These are phyloP conservation scores for Kryphioiulus occultus DNA, from an alignment of 2,888 invertebrate species.

Conservation along the genomic window DNA sequence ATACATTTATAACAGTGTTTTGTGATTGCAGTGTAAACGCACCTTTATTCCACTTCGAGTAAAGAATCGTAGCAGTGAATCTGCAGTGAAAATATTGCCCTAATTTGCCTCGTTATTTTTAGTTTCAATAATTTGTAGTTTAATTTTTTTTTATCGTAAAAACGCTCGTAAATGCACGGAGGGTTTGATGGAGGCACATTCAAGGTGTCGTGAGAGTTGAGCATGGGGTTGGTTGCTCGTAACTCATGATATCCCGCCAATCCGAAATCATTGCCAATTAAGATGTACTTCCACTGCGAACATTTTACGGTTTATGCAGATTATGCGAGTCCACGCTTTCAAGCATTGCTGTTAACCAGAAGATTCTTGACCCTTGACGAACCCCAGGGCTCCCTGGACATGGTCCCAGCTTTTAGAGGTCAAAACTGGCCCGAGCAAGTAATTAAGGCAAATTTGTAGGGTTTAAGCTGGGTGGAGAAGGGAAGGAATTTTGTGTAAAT, in stretches of 20 bases:
- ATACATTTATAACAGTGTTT: too few relatives aligned
- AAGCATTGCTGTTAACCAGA: not conserved
- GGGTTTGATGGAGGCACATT: not conserved
- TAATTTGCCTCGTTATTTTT: too few relatives aligned
- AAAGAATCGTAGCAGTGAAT: too few relatives aligned
- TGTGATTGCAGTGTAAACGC: too few relatives aligned
- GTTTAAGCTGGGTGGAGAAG: conserved; percentile 32
- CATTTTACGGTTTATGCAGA: not conserved
- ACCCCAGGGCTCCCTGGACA: not conserved
- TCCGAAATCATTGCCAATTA: not conserved
- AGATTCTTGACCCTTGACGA: not conserved
- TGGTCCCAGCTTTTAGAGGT: not conserved
- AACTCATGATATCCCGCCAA: not conserved
- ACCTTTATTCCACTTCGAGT: too few relatives aligned
- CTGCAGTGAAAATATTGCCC: too few relatives aligned
- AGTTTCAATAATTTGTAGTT: too few relatives aligned
- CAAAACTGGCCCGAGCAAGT: not conserved
- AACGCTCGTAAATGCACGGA: too few relatives aligned
- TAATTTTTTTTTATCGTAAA: too few relatives aligned
- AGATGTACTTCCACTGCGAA: not conserved
- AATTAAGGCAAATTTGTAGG: not conserved
- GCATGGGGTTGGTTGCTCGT: not conserved
- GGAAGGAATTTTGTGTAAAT: not conserved
- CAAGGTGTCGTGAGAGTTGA: not conserved
- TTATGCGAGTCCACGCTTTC: not conserved